Conservation (phyloP, 2,888 invertebrate genomes). For the Exocentrus adspersus region DNA sequence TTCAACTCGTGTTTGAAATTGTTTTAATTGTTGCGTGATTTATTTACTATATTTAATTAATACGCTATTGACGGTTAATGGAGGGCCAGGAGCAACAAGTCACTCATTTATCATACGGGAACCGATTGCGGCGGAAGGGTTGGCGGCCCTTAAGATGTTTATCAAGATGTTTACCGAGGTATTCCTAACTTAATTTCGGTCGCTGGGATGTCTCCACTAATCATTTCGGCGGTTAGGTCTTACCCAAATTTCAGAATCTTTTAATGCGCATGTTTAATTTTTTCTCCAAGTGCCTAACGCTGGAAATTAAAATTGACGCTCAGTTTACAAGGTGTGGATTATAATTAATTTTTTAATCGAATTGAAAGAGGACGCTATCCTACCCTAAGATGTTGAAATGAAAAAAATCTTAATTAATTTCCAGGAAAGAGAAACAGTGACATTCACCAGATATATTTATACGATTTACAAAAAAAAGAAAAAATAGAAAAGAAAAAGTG, state of each 20-base stretch:
- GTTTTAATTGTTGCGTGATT: slow-evolving; percentile 45
- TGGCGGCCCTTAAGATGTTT: not conserved
- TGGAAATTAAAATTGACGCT: not conserved
- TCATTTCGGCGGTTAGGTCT: too few relatives aligned
- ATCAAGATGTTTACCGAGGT: not conserved
- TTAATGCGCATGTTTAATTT: too few relatives aligned
- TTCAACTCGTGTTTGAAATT: slow-evolving; percentile 47
- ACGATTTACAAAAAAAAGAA: too few relatives aligned
- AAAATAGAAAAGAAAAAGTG: too few relatives aligned
- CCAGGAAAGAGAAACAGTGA: too few relatives aligned
- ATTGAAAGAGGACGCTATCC: not conserved
- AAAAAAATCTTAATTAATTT: not conserved
- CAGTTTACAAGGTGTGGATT: not conserved
- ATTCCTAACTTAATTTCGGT: not conserved
- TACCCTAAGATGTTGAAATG: not conserved
- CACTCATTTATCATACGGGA: slow-evolving; percentile 38
- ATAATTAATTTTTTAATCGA: slow-evolving; percentile 1
- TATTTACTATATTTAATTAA: slow-evolving; percentile 53
- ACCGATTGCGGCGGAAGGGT: not conserved
- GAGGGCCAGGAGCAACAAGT: slow-evolving; percentile 50
- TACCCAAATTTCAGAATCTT: too few relatives aligned
- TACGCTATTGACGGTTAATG: slow-evolving; percentile 45
- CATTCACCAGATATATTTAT: too few relatives aligned
- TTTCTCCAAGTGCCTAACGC: not conserved
- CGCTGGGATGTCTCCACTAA: too few relatives aligned